Evolutionary conservation across 2,113 vertebrate species (phyloP), one percentile per base, ranked within the genome.

Genomic region (Scortum barcoo): DNA sequence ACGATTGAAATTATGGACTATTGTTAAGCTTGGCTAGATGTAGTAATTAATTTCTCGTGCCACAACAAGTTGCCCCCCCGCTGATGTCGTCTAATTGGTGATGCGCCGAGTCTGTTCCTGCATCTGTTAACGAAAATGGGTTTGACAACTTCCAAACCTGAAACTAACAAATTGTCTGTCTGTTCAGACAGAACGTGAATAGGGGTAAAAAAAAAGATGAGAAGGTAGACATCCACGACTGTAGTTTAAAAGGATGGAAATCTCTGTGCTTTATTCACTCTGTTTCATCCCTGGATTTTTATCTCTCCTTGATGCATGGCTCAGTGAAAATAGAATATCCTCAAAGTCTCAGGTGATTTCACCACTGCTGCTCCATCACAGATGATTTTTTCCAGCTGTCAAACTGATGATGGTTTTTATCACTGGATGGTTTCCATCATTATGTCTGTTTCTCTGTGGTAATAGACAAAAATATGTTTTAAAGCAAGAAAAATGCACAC

Each of bases 1-100:
- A 72, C 84, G 86, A 82, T 86, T 78, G 53, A 53, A 91, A 93
- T 91, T 54, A 90, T 71, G 65, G 81, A 85, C 86, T 65, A 84
- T 85, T 90, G 87, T 91, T 91, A 58, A 78, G 63, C 88, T 80
- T 62, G 84, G 73, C 69, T 81, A 68, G 72, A 91, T 74, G 80
- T 50, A 65, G 70, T 83, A 84, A 93, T 89, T 86, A 38, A 90
- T 91, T 87, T 83, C 69, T 72, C 13, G 67, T 75, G 84, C 90
- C 65, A 71, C 67, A 76, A 80, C 86, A 80, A 78, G 81, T 76
- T 58, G 76, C 40, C 81, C 76, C 72, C 87, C 87, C 51, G 54
- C 87, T 87, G 87, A 54, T 76, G 63, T 72, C 17, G 69, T 63
- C 67, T 87, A 88, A 86, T 90, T 83, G 77, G 70, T 73, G 78